Evolutionary conservation across 2,113 vertebrate genomes (phyloP), one percentile per base, ranked within the genome.

Genomic region (Climacteris rufus): DNA sequence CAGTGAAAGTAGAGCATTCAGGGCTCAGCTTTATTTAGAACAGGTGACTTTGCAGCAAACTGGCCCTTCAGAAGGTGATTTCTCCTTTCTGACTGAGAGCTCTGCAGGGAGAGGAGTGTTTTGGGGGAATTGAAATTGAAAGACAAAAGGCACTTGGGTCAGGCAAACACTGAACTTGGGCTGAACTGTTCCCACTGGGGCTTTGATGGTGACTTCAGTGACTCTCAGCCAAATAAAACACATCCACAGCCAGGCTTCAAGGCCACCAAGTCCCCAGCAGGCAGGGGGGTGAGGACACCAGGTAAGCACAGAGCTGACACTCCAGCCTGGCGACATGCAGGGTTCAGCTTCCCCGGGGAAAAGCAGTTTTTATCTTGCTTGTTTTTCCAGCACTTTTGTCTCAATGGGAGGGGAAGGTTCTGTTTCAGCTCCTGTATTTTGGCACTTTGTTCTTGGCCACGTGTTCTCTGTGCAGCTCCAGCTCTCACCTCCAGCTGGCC

Each of bases 401-500:
- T 93, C 71, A 6, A 0, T 20, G 78, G 87, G 82, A 92, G 72
- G 91, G 88, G 61, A 77, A 79, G 21, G 54, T 65, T 96, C 82
- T 94, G 16, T 80, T 78, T 64, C 6, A 9, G 47, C 92, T 93
- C 80, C 72, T 91, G 77, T 74, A 2, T 87, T 91, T 59, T 83
- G 87, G 87, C 74, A 40, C 88, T 93, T 86, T 75, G 66, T 63
- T 92, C 87, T 93, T 72, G 81, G 90, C 91, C 79, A 25, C 12
- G 20, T 95, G 86, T 56, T 74, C 71, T 94, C 89, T 87, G 87
- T 80, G 90, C 86, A 33, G 61, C 88, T 79, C 71, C 78, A 61
- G 87, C 87, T 96, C 89, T 75, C 66, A 12, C 59, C 85, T 91
- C 92, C 95, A 6, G 7, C 90, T 88, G 93, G 96, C 80, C 92